Conservation (phyloP, 2,888 invertebrate genomes). For the Drosophila prostipennis region DNA sequence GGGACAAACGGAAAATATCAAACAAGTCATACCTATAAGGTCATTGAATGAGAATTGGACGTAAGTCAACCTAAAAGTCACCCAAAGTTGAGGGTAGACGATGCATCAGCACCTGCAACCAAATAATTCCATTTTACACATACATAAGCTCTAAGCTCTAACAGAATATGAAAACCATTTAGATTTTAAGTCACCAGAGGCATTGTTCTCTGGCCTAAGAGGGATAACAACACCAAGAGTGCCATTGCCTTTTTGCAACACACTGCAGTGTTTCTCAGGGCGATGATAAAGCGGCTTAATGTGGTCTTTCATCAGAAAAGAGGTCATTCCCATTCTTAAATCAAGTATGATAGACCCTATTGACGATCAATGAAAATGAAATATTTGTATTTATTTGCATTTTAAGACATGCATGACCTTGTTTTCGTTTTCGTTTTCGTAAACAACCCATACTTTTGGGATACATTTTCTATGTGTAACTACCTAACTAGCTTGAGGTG, state of each 20-base stretch:
- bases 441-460: too few relatives aligned
- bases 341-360: too few relatives aligned
- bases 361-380: neutral
- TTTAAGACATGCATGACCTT: too few relatives aligned
- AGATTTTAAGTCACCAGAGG: neutral
- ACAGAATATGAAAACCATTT: neutral
- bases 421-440: too few relatives aligned
- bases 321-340: neutral
- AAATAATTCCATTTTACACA: neutral
- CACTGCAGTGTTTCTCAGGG: neutral
- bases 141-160: neutral
- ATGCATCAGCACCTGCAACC: constrained; percentile 1
- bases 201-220: neutral
- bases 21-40: neutral
- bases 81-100: neutral
- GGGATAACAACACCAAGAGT: neutral
- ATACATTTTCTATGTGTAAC: too few relatives aligned
- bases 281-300: neutral
- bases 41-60: neutral
- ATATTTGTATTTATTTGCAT: neutral
- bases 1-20: neutral
- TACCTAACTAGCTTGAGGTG: too few relatives aligned
- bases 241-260: neutral
- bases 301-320: neutral
- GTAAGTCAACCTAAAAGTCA: neutral